phyloP scores from a whole-genome alignment of 2,888 invertebrate species.

The Synergus japonicus region DNA sequence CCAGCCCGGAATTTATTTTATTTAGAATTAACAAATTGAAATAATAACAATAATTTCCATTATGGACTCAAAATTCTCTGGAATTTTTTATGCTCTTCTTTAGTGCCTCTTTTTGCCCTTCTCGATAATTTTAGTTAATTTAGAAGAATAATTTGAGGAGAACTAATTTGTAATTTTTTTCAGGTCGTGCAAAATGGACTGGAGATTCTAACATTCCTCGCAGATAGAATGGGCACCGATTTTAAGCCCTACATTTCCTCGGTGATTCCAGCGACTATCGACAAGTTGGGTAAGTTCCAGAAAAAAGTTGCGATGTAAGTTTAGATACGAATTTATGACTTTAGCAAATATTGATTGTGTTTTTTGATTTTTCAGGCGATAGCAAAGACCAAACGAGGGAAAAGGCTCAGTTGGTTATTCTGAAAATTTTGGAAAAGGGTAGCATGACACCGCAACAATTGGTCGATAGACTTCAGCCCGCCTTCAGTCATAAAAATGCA shows the following conservation, averaged over 20 bases:
- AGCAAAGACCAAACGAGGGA: conserved; percentile 84
- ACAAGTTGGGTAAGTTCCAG: conserved; percentile 82
- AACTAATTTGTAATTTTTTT: conserved; percentile 62
- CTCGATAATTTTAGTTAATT: no score
- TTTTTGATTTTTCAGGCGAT: conserved; percentile 77
- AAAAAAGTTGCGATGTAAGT: background rate
- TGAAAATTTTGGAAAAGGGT: conserved; percentile 86
- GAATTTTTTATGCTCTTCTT: background rate
- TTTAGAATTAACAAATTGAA: background rate
- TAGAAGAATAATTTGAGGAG: background rate
- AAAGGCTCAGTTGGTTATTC: conserved; percentile 85
- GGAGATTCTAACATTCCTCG: conserved; percentile 91
- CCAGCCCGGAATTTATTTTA: conserved; percentile 28
- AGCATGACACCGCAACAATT: conserved; percentile 84
- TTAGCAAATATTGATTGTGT: background rate
- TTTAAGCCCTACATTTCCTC: conserved; percentile 92
- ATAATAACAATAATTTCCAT: conserved; percentile 11
- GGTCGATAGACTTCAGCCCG: conserved; percentile 85
- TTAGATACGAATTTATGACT: conserved; percentile 3
- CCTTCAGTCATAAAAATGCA: conserved; percentile 93
- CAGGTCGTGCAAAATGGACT: conserved; percentile 95
- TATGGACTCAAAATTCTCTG: conserved; percentile 8
- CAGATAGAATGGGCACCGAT: conserved; percentile 91
- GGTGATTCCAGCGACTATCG: conserved; percentile 89
- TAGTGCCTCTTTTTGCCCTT: no score